Evolutionary conservation across 2,888 invertebrate genomes (phyloP).

Genomic region (Hyalella azteca): DNA sequence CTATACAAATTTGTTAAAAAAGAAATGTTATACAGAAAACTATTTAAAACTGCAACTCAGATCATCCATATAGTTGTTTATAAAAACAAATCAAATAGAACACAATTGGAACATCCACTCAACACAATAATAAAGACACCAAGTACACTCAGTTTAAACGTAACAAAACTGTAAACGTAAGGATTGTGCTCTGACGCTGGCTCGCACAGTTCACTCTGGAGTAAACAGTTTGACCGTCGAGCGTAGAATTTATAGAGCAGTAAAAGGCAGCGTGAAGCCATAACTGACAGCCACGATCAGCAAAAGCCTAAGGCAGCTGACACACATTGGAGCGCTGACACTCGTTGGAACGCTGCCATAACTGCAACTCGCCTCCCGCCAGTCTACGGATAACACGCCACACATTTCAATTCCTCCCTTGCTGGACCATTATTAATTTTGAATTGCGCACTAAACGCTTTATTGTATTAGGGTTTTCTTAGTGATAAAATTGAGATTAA

Average conservation of each 20-base stretch:
- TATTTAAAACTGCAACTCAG: too few species aligned
- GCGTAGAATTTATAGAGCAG: conserved; percentile 22
- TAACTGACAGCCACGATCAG: neutral
- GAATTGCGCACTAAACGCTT: too few species aligned
- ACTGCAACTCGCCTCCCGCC: neutral
- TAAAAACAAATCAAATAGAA: neutral
- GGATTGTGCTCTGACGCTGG: neutral
- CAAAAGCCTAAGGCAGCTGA: neutral
- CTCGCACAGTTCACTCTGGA: neutral
- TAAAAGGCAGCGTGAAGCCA: neutral
- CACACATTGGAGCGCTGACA: neutral
- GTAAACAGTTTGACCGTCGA: neutral
- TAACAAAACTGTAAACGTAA: too few species aligned
- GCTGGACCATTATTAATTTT: too few species aligned
- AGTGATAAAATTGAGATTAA: too few species aligned
- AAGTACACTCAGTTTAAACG: too few species aligned
- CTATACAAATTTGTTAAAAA: too few species aligned
- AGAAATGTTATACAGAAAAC: too few species aligned
- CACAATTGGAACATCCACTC: neutral
- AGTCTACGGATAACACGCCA: neutral
- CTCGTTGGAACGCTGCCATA: neutral
- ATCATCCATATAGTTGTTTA: too few species aligned
- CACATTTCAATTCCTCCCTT: neutral
- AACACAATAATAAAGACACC: too few species aligned
- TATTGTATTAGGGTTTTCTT: too few species aligned